Conservation (phyloP, 2,888 invertebrate species). For the Notocelia uddmanniana region DNA sequence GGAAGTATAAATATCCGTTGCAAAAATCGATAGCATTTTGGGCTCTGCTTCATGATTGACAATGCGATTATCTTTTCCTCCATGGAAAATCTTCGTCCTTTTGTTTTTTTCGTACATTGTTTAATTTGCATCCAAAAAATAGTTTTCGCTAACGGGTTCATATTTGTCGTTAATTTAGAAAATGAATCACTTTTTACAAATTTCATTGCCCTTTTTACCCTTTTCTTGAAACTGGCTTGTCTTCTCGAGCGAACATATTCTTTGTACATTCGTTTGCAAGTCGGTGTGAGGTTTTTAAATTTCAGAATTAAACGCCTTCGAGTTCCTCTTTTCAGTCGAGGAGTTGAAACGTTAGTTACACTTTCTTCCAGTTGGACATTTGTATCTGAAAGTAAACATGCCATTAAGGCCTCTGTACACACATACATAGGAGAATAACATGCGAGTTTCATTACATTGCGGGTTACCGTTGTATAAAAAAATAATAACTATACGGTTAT, state of each 20-base stretch:
- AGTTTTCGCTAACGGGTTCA: not conserved
- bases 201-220: not conserved
- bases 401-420: not conserved
- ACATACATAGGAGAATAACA: too few species aligned
- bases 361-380: not conserved
- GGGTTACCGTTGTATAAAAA: too few species aligned
- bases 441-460: too few species aligned
- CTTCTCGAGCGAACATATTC: not conserved
- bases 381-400: not conserved
- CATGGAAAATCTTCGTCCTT: not conserved
- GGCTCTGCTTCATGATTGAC: not conserved
- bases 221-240: not conserved
- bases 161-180: not conserved
- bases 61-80: conserved; percentile 1
- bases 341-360: not conserved
- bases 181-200: not conserved
- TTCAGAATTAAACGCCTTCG: not conserved
- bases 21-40: too few species aligned
- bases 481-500: too few species aligned
- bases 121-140: conserved; percentile 2
- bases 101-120: not conserved
- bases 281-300: not conserved
- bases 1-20: too few species aligned
- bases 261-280: not conserved
- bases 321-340: not conserved